These are phyloP conservation scores for Anaspis maculata DNA, from an alignment of 2,888 invertebrate species.

Conservation along the genomic window DNA sequence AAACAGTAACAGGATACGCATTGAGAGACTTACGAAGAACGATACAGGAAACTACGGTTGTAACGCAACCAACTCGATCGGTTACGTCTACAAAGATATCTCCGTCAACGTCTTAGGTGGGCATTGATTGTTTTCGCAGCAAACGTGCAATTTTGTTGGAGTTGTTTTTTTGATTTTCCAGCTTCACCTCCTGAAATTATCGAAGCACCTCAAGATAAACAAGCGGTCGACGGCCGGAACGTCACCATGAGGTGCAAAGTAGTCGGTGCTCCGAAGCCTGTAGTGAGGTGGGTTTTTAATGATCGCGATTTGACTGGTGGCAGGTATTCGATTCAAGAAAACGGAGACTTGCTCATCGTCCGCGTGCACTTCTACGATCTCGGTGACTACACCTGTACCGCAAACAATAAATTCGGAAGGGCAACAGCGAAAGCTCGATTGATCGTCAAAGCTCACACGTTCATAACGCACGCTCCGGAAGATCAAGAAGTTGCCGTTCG, in stretches of 20 bases:
- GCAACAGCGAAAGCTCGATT: conserved; percentile 74
- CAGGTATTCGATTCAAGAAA: conserved; percentile 65
- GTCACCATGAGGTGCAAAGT: conserved; percentile 83
- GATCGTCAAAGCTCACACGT: conserved; percentile 79
- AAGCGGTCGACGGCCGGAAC: conserved; percentile 75
- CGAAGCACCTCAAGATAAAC: conserved; percentile 70
- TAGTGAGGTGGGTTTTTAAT: conserved; percentile 83
- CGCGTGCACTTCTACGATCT: conserved; percentile 80
- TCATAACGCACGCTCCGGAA: conserved; percentile 79
- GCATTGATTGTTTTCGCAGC: conserved; percentile 24
- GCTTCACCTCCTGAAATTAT: conserved; percentile 85
- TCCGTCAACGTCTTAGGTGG: conserved; percentile 88
- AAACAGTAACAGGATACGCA: conserved; percentile 63
- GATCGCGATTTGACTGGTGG: conserved; percentile 84
- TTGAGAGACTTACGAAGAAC: conserved; percentile 69
- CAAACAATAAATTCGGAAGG: conserved; percentile 84
- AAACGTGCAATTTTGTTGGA: background rate
- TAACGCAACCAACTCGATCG: conserved; percentile 97
- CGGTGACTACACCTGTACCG: conserved; percentile 89
- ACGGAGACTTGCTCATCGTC: conserved; percentile 75
- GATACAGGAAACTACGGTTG: conserved; percentile 98
- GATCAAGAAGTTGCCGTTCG: conserved; percentile 90
- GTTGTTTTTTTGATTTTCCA: conserved; percentile 7
- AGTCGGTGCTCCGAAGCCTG: conserved; percentile 92
- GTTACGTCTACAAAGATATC: conserved; percentile 96